These are phyloP conservation scores for Iselma pallidipennis DNA, from an alignment of 2,888 invertebrate species.

Conservation along the genomic window DNA sequence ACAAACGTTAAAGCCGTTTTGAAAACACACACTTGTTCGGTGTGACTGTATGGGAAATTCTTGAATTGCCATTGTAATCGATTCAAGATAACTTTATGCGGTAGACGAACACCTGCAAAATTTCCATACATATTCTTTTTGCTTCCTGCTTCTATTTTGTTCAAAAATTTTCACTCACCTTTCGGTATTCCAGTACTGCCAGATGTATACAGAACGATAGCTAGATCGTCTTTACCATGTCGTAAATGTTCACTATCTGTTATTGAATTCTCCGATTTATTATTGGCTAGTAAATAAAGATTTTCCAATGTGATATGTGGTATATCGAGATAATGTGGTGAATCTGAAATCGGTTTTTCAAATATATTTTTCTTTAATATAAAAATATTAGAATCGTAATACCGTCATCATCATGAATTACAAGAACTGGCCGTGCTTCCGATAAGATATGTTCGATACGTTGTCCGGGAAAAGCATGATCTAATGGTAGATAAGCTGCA, in stretches of 20 bases:
- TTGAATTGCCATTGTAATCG: constrained; percentile 88
- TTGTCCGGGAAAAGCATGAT: constrained; percentile 70
- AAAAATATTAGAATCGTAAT: not conserved
- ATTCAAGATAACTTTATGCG: constrained; percentile 77
- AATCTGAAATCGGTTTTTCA: constrained; percentile 35
- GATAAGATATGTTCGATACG: constrained; percentile 76
- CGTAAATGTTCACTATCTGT: constrained; percentile 36
- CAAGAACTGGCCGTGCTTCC: constrained; percentile 72
- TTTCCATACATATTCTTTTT: not conserved
- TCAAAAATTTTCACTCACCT: constrained; percentile 58
- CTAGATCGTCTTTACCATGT: constrained; percentile 60
- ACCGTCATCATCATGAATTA: constrained; percentile 69
- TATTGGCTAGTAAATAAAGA: constrained; percentile 56
- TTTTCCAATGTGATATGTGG: constrained; percentile 57
- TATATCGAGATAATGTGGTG: constrained; percentile 41
- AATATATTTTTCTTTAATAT: not conserved
- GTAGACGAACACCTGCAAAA: constrained; percentile 72
- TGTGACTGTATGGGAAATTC: constrained; percentile 71
- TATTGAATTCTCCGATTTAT: constrained; percentile 45
- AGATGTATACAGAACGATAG: constrained; percentile 81
- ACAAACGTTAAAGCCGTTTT: constrained; percentile 92
- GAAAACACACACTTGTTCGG: constrained; percentile 77
- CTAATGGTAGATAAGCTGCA: constrained; percentile 83
- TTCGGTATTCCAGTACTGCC: constrained; percentile 90
- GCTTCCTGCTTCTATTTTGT: not conserved